Evolutionary conservation across 1,140 invertebrate genomes (phyloP).

Genomic region (Phymorhynchus buccinoides): DNA sequence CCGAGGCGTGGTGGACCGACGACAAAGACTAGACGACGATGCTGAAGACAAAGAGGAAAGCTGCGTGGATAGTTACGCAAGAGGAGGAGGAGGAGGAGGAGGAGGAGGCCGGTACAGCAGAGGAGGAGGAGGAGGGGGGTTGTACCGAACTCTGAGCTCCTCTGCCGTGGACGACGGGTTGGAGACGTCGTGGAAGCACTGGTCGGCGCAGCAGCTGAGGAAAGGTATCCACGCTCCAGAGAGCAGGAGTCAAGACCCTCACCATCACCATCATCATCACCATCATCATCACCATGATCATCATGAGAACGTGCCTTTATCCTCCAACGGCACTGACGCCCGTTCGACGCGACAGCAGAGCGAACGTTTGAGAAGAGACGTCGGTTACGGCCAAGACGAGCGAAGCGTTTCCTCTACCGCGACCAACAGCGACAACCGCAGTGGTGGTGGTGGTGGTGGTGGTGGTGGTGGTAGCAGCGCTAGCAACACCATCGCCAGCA

Average conservation of each 20-base stretch:
- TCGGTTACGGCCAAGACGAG: too few relatives aligned
- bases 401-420: too few relatives aligned
- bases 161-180: slow-evolving; percentile 53
- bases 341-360: too few relatives aligned
- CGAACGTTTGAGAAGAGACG: too few relatives aligned
- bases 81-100: background rate
- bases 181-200: background rate
- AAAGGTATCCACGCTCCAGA: too few relatives aligned
- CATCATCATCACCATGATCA: too few relatives aligned
- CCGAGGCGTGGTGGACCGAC: background rate
- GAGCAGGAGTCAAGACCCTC: too few relatives aligned
- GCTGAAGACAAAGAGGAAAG: background rate
- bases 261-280: too few relatives aligned
- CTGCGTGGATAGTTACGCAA: background rate
- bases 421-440: too few relatives aligned
- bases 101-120: background rate
- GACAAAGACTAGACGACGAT: background rate
- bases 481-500: slow-evolving; percentile 27
- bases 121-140: slow-evolving; percentile 35
- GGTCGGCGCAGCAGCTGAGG: background rate
- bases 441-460: too few relatives aligned
- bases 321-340: background rate
- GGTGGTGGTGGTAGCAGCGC: too few relatives aligned
- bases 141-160: slow-evolving; percentile 56
- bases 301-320: background rate